Evolutionary conservation across 2,888 invertebrate genomes (phyloP), one percentile per base, ranked within the genome.

Genomic region (Mongoloraphidia duomilia): DNA sequence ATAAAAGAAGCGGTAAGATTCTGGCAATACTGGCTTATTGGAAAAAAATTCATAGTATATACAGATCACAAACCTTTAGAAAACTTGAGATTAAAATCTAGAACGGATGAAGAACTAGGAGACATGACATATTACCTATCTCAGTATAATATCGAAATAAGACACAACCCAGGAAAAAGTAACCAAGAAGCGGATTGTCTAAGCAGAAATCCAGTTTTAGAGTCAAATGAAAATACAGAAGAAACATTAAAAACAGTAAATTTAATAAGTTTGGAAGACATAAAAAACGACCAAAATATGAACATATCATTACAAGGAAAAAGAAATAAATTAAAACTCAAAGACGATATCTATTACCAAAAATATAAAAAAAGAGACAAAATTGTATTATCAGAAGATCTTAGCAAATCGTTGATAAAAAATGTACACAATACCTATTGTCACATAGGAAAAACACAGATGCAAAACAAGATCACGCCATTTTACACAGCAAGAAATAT

Each of bases 1-100:
- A 57, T 58, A 38, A 53, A 49, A 44, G 54, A 54, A 47, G 45
- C 49, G 12, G 35, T 54, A 10, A 52, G 40, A 44, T 58, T 53
- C 42, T 57, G 58, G 55, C 55, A 56, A 50, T 47, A 57, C 42
- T 57, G 53, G 52, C 34, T 57, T 13, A 53, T 58, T 17, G 56
- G 55, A 36, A 54, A 46, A 55, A 36, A 50, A 44, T 56, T 58
- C 48, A 50, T 41, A 10, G 54, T 57, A 14, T 52, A 51, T 44
- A 52, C 54, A 11, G 57, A 56, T 34, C 57, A 58, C 46, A 58
- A 58, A 49, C 55, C 57, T 13, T 42, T 49, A 34, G 49, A 49
- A 46, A 49, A 37, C 9, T 46, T 46, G 46, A 49, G 46, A 33
- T 41, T 49, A 43, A 55, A 54, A 46, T 9, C 47, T 12, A 54